Conservation (phyloP, 2,113 vertebrate genomes). For the Odobenus rosmarus region DNA sequence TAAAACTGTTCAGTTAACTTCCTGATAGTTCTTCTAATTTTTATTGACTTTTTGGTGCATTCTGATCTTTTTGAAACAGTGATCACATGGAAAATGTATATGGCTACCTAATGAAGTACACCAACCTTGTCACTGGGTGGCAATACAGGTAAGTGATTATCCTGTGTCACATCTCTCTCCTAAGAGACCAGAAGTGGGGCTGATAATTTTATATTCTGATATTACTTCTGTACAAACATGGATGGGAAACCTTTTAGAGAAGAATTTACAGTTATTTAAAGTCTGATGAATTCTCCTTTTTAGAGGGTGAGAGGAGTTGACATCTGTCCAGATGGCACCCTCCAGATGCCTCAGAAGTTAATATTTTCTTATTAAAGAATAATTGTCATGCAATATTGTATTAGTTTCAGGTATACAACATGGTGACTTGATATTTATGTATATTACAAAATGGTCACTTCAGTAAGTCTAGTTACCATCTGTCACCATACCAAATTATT, state of each 20-base stretch:
- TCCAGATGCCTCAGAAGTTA: neutral
- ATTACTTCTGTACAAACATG: neutral
- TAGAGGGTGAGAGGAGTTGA: neutral
- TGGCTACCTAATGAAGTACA: conserved; percentile 99
- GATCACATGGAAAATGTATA: conserved; percentile 99
- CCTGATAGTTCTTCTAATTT: conserved; percentile 40
- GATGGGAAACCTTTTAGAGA: neutral
- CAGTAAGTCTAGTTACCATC: neutral
- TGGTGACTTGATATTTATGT: neutral
- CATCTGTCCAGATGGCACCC: neutral
- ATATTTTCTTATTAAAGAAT: neutral
- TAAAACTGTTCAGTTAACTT: conserved; percentile 18
- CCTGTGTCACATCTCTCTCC: neutral
- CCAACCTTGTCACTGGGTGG: conserved; percentile 99
- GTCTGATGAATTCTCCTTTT: neutral
- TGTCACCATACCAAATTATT: neutral
- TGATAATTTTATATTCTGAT: neutral
- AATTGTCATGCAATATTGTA: neutral
- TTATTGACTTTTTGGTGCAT: conserved; percentile 49
- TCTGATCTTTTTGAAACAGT: conserved; percentile 83
- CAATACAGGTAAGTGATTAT: conserved; percentile 93
- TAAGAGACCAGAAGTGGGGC: neutral
- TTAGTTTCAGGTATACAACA: neutral
- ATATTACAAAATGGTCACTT: neutral
- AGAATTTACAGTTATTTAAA: neutral